Conservation (phyloP, 2,888 invertebrate genomes). For the Eledone cirrhosa region DNA sequence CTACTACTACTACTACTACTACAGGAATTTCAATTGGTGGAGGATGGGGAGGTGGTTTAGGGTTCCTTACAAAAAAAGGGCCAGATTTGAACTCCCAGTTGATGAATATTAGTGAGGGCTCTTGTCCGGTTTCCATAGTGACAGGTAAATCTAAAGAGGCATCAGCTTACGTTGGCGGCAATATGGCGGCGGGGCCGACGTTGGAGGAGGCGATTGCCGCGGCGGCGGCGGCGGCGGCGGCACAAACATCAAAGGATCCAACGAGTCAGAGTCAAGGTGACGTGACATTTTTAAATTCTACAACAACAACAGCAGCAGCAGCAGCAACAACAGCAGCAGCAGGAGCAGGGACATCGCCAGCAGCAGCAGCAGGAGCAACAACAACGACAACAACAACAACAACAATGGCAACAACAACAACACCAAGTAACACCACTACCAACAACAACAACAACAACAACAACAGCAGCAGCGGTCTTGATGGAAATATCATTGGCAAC, state of each 20-base stretch:
- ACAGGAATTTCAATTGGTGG: background rate
- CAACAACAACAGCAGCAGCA: background rate
- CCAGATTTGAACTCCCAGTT: no score
- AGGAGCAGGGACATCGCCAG: background rate
- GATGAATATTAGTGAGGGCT: no score
- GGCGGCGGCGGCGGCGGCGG: no score
- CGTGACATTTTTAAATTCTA: background rate
- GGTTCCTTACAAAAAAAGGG: background rate
- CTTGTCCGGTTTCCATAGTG: background rate
- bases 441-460: conserved; percentile 30
- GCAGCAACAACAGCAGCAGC: conserved; percentile 30
- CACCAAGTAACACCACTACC: background rate
- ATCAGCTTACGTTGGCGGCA: no score
- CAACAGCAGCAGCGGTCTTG: background rate
- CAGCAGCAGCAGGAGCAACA: conserved; percentile 12
- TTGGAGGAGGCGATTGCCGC: no score
- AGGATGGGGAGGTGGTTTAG: conserved; percentile 3
- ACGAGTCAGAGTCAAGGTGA: conserved; percentile 1
- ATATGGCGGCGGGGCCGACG: no score
- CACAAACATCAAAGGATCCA: background rate
- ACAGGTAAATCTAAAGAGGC: background rate
- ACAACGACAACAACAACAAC: conserved; percentile 27
- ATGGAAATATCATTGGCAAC: background rate
- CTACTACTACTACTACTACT: conserved; percentile 26
- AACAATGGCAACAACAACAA: conserved; percentile 14